Base-by-base conservation (phyloP, 2,113 vertebrate species). In the Cyanoramphus novaezelandiae region DNA sequence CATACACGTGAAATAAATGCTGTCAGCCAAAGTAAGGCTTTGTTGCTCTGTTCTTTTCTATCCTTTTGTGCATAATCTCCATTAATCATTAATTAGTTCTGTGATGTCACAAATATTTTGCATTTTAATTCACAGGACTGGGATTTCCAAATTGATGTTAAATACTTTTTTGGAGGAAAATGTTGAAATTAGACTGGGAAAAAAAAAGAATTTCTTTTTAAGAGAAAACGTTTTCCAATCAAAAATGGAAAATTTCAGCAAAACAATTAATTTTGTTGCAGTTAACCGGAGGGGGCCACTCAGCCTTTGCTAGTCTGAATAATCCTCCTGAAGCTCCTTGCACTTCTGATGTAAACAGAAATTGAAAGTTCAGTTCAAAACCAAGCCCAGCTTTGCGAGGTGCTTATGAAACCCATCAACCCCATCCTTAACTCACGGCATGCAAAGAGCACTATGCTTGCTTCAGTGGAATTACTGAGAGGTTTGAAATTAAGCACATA, bases 1-100 rank as follows among this genome's bases (percentile, higher is more conserved):
- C 29, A 83, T 41, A 88, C 5, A 82, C 52, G 82, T 91, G 81
- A 97, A 97, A 96, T 75, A 86, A 85, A 62, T 27, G 59, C 78
- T 60, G 33, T 44, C 67, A 92, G 57, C 63, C 75, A 88, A 91
- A 91, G 60, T 19, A 33, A 72, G 70, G 57, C 44, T 78, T 85
- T 75, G 67, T 43, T 68, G 39, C 49, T 91, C 77, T 85, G 46
- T 44, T 82, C 64, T 62, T 86, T 65, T 68, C 64, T 37, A 57
- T 23, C 27, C 16, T 24, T 79, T 87, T 77, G n/a, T 60, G 49
- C 59, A 44, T 63, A 39, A 91, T 74, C 77, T 44, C 94, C 21
- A 11, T 78, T 86, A 84, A 90, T 76, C 68, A 50, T 83, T 67
- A 81, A 64, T 75, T 57, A 47, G 63, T 31, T 78, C 67, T 69